Evolutionary conservation across 2,888 invertebrate species (phyloP).

Genomic region (Diarsia dahlii): DNA sequence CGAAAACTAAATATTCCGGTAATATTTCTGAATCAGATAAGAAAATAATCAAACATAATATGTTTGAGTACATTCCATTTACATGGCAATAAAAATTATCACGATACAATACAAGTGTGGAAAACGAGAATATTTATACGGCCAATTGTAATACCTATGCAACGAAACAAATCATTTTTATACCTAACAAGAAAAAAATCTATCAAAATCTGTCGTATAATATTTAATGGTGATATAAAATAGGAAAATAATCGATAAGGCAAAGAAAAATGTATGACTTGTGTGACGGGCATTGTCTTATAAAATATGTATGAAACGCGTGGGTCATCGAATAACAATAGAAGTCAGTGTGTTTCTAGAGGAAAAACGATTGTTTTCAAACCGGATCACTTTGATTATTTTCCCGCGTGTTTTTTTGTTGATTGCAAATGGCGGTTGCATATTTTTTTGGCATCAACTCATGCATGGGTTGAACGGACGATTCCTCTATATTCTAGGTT

Average conservation of each 20-base stretch:
- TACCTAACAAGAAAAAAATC: not conserved
- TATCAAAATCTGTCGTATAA: slow-evolving; percentile 27
- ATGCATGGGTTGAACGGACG: slow-evolving; percentile 23
- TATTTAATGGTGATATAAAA: slow-evolving; percentile 21
- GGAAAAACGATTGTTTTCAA: slow-evolving; percentile 41
- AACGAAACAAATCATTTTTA: not conserved
- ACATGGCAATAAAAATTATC: slow-evolving; percentile 20
- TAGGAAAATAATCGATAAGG: slow-evolving; percentile 43
- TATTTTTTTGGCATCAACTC: slow-evolving; percentile 28
- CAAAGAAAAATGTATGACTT: slow-evolving; percentile 35
- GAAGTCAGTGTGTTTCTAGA: slow-evolving; percentile 55
- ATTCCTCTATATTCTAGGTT: not conserved
- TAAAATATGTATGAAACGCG: slow-evolving; percentile 56
- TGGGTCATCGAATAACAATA: slow-evolving; percentile 66
- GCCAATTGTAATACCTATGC: slow-evolving; percentile 21
- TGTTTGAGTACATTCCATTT: slow-evolving; percentile 1
- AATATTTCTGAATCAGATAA: not conserved
- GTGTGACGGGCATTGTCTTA: slow-evolving; percentile 27
- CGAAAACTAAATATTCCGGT: not conserved
- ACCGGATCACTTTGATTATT: slow-evolving; percentile 28
- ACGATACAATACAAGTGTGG: not conserved
- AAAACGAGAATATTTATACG: slow-evolving; percentile 21
- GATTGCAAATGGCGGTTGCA: slow-evolving; percentile 17
- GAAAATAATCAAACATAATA: not conserved
- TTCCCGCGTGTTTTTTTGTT: slow-evolving; percentile 39